Evolutionary conservation across 2,113 vertebrate genomes (phyloP).

Genomic region (Campylorhamphus procurvoides): DNA sequence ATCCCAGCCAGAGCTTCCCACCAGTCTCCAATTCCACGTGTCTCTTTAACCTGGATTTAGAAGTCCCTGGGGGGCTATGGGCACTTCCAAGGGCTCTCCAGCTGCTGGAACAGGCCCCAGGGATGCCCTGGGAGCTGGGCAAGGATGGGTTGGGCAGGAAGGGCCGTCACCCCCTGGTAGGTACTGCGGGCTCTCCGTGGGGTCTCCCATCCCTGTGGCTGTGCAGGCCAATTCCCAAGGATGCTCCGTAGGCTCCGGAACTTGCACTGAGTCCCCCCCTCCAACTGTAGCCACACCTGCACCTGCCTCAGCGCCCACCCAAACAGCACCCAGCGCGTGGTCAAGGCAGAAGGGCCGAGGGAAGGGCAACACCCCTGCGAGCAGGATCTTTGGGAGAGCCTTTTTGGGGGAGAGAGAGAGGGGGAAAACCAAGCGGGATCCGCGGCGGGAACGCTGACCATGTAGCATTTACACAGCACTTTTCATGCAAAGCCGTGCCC

Average conservation of each 20-base stretch:
- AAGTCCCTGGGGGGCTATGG: not conserved
- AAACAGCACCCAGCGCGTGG: not conserved
- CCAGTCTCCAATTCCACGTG: rapidly evolving
- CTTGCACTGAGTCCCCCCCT: not conserved
- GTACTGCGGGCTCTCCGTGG: rapidly evolving
- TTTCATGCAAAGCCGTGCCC: not conserved
- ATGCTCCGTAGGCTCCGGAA: not conserved
- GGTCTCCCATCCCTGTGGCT: rapidly evolving
- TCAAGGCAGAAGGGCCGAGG: not conserved
- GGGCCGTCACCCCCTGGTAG: rapidly evolving
- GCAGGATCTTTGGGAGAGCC: not conserved
- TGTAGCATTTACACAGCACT: slow-evolving; percentile 63
- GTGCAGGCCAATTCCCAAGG: not conserved
- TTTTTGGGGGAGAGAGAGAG: not conserved
- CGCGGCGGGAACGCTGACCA: not conserved
- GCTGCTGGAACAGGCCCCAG: not conserved
- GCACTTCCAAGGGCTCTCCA: not conserved
- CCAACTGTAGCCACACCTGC: slow-evolving; percentile 42
- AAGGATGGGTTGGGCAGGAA: not conserved
- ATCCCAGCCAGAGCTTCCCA: not conserved
- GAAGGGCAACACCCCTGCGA: rapidly evolving
- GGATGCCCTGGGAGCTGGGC: not conserved
- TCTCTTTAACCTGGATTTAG: not conserved
- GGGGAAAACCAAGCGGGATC: not conserved
- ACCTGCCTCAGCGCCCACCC: slow-evolving; percentile 29